Base-by-base conservation (phyloP, 2,113 vertebrate genomes). In the Podilymbus podiceps region DNA sequence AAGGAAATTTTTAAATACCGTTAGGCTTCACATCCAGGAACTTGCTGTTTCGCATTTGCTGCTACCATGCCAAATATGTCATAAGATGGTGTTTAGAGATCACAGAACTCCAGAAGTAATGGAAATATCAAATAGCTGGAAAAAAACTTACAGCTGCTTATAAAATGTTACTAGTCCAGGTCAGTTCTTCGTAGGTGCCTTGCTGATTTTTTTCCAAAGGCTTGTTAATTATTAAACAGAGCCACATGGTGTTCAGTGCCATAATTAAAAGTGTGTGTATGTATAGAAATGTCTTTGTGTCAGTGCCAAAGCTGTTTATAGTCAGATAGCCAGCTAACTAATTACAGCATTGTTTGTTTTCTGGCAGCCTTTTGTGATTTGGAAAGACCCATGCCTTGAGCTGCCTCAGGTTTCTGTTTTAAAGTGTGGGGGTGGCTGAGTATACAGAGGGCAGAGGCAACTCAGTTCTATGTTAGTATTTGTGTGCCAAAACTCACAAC, bases 221-320 rank as follows among this genome's bases (percentile, higher is more conserved):
- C 73, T 88, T 95, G 62, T 91, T 97, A 91, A 96, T 93, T 95
- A 88, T 96, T 95, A 87, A 94, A 95, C 75, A 91, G 74, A 94
- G 81, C 83, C 66, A 71, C 67, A 79, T 80, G 90, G n/a, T 64
- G 89, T 86, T 88, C 90, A 78, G 2, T 92, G 69, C 86, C 50
- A 27, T 91, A 76, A 95, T 84, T 94, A 91, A 93, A 95, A 75
- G 60, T 38, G 16, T 79, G 63, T 78, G 38, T 74, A 38, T 81
- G 46, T 69, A 72, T 91, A 92, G 59, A 84, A 97, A 95, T 53
- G 68, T 85, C 49, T 96, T 94, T 97, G 31, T 92, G 42, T 82
- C 46, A 22, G 33, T 91, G 90, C 76, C 93, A 93, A 91, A 87
- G 31, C 82, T 88, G 78, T 84, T 93, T 91, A 68, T 47, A 79